Base-by-base conservation (phyloP, 2,797 vertebrate species). In the Peromyscus aztecus region DNA sequence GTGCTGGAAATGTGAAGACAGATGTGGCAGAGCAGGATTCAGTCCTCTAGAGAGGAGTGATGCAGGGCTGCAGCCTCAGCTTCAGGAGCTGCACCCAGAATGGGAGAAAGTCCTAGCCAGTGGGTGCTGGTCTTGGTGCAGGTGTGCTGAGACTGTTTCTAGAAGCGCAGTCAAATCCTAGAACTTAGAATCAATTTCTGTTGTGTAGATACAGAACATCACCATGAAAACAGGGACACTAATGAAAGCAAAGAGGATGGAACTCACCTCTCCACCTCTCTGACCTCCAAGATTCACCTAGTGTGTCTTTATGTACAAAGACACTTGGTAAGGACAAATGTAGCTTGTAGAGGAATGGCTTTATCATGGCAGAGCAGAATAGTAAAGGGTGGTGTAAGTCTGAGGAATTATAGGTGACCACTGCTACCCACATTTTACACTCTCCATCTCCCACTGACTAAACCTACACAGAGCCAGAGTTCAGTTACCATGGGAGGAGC, bases 1-100 rank as follows among this genome's bases (percentile, higher is more conserved):
- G 12, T 46, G 19, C 37, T 63, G 43, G 19, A 76, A 71, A 24
- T 55, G 24, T 34, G 14, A 63, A 78, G 34, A n/a, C 2, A 40
- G 8, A 10, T 1, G 1, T 2, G 19, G 7, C 3, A 40, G 16
- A 55, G 16, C 14, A 5, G 34, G 43, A 31, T 24, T 13, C 61
- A 19, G 27, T 84, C 29, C 2, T 88, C 57, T 69, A 24, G 21
- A 81, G 7, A 31, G 57, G 3, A 37, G 13, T 7, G 8, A 31
- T 40, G 5, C 29, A 37, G 9, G 8, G 16, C 73, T 67, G 46
- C 12, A 65, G 1, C 16, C 23, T 19, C 27, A 31, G 19, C 19
- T 34, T 24, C 11, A 6, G 43, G 55, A 43, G 34, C 75, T 85
- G 31, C 43, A 49, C 1, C 21, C 16, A 31, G 21, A 21, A 52